Base-by-base conservation (phyloP, 2,888 invertebrate genomes). In the Brachyptera putata region DNA sequence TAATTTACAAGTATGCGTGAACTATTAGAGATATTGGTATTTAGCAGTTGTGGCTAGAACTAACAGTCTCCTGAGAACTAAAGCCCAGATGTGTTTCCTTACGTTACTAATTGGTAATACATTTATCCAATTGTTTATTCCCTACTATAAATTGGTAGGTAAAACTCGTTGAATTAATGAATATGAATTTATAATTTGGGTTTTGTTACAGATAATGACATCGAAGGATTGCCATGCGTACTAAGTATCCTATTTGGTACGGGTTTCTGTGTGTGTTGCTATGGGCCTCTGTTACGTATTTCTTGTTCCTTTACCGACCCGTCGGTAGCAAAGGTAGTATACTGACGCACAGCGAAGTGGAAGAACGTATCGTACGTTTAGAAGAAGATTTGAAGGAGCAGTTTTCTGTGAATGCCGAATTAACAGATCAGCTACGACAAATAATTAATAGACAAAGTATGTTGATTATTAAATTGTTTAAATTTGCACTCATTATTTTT, bases 251-350 rank as follows among this genome's bases (percentile, higher is more conserved):
- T 46, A 37, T 62, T 18, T 60, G 60, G 41, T 56, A 62, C 25
- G 46, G 58, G 22, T 64, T 64, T 56, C 41, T 60, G 46, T 74
- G 76, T 67, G 72, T 80, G 67, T 73, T 80, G 69, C 71, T 80
- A 72, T 82, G 81, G 81, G 77, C 76, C 69, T 74, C 77, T 58
- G 73, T 81, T 65, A 77, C 80, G 62, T 81, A 80, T 69, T 76
- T 79, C 69, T 73, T 79, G 61, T 76, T 80, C 68, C 71, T 77
- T 61, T 76, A 76, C 68, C 74, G 76, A 65, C 77, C 79, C 41
- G 70, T 73, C 50, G 73, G 72, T 67, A 72, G 70, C 65, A 53
- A 74, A 70, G 62, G 24, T 50, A 16, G 53, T 37, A 55, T 37
- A 13, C 53, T 58, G 57, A 61, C 62, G 43, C 64, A 60, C 18